Conservation (phyloP, 2,888 invertebrate species). For the Drosophila prolongata region DNA sequence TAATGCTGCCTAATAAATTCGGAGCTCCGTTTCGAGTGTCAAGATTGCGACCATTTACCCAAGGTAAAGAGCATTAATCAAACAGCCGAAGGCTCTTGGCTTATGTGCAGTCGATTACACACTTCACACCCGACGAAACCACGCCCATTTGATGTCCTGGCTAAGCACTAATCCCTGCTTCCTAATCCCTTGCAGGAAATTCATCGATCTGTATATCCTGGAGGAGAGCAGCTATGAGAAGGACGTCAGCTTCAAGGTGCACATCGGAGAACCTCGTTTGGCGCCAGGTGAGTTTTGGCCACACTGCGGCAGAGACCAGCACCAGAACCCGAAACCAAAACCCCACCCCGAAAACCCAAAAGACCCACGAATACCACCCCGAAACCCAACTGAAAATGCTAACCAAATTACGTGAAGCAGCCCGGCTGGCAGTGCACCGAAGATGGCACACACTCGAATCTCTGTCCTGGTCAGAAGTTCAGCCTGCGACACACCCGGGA, state of each 20-base stretch:
- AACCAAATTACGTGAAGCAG: slow-evolving; percentile 64
- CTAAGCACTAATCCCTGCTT: slow-evolving; percentile 28
- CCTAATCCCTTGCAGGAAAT: slow-evolving; percentile 89
- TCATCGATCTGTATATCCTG: slow-evolving; percentile 91
- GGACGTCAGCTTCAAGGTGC: slow-evolving; percentile 96
- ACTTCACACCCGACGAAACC: slow-evolving; percentile 1
- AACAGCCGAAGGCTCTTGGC: slow-evolving; percentile 14
- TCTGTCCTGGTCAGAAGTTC: slow-evolving; percentile 23
- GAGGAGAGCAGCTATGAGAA: slow-evolving; percentile 99
- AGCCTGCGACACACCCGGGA: slow-evolving; percentile 23
- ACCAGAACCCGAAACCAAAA: slow-evolving; percentile 32
- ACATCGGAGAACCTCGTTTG: slow-evolving; percentile 94
- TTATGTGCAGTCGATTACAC: slow-evolving; percentile 24
- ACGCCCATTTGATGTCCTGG: not conserved
- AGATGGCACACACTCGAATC: slow-evolving; percentile 28
- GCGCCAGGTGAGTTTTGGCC: slow-evolving; percentile 89
- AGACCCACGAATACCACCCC: slow-evolving; percentile 14
- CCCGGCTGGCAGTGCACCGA: slow-evolving; percentile 39
- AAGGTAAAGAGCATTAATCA: slow-evolving; percentile 60
- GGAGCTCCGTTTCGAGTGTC: slow-evolving; percentile 60
- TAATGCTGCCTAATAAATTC: slow-evolving; percentile 70
- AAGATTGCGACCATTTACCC: slow-evolving; percentile 66
- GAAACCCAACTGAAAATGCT: slow-evolving; percentile 48
- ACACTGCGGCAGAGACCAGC: slow-evolving; percentile 39
- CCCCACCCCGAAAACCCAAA: slow-evolving; percentile 1